Evolutionary conservation across 2,888 invertebrate genomes (phyloP).

Genomic region (Blera fallax): DNA sequence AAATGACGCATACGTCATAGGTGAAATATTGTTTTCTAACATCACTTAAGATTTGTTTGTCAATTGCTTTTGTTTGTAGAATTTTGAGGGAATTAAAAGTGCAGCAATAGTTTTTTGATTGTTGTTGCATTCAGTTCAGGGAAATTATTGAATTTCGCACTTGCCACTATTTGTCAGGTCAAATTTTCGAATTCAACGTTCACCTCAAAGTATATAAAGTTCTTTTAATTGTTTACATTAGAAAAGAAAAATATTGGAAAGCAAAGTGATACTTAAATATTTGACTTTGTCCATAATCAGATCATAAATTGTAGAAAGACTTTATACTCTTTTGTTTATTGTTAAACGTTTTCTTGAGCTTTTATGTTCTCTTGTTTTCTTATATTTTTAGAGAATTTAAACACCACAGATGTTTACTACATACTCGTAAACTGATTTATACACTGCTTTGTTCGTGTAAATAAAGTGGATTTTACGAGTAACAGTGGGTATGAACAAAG

Average conservation of each 20-base stretch:
- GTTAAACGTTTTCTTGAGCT: background rate
- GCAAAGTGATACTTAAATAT: background rate
- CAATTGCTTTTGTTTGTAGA: too few relatives aligned
- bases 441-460: background rate
- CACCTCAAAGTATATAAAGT: too few relatives aligned
- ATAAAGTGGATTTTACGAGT: background rate
- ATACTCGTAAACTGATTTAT: background rate
- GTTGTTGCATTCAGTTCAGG: too few relatives aligned
- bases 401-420: background rate
- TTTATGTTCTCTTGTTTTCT: background rate
- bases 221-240: background rate
- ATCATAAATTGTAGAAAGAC: background rate
- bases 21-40: too few relatives aligned
- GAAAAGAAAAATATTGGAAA: background rate
- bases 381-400: background rate
- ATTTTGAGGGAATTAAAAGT: too few relatives aligned
- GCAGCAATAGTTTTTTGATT: too few relatives aligned
- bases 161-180: too few relatives aligned
- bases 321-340: background rate
- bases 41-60: too few relatives aligned
- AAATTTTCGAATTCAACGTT: too few relatives aligned
- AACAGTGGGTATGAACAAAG: background rate
- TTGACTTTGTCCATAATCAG: background rate
- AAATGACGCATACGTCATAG: too few relatives aligned
- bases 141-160: too few relatives aligned